Conservation (phyloP, 2,113 vertebrate genomes). For the Campylorhamphus procurvoides region DNA sequence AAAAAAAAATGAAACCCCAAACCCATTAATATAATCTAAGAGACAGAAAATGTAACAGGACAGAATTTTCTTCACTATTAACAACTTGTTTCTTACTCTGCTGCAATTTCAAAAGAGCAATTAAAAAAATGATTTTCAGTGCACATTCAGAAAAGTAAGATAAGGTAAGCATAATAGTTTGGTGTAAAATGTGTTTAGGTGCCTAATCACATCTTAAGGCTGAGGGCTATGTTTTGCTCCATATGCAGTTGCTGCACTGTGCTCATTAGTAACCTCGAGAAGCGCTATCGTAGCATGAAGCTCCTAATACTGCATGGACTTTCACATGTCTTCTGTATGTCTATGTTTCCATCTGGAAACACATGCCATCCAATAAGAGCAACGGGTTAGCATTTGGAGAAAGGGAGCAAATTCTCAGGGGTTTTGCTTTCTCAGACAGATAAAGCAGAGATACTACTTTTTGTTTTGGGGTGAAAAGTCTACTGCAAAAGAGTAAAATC, state of each 20-base stretch:
- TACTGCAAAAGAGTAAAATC: slow-evolving; percentile 2
- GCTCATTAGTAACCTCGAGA: not conserved
- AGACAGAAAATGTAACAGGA: not conserved
- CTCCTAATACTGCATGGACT: not conserved
- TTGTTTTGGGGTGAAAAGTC: slow-evolving; percentile 9
- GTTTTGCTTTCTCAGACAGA: not conserved
- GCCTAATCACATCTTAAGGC: not conserved
- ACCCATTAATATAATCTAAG: not conserved
- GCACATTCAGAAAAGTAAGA: not conserved
- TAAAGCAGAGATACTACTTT: slow-evolving; percentile 1
- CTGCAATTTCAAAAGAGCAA: not conserved
- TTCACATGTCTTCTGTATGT: not conserved
- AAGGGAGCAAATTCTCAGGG: not conserved
- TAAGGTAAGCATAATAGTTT: not conserved
- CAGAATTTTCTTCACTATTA: not conserved
- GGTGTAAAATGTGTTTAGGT: not conserved
- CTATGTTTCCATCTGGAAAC: not conserved
- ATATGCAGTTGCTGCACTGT: not conserved
- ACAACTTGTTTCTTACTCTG: not conserved
- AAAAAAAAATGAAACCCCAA: not conserved
- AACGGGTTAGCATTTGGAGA: not conserved
- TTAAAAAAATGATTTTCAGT: not conserved
- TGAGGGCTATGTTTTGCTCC: not conserved
- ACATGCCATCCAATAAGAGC: not conserved
- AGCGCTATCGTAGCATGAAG: not conserved